Evolutionary conservation across 2,888 invertebrate species (phyloP).

Genomic region (Andricus curvator): DNA sequence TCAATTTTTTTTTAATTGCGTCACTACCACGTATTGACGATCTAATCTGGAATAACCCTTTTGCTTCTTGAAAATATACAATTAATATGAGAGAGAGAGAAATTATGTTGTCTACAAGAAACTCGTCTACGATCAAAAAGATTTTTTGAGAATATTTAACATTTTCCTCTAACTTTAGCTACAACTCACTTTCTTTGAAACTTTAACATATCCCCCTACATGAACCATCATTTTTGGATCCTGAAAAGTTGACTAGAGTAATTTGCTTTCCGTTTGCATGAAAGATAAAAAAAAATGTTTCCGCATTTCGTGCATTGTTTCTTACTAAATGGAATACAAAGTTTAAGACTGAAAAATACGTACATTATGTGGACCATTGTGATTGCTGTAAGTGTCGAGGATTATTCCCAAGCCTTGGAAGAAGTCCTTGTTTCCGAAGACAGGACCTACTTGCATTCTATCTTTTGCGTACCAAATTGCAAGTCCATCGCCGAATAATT

Average conservation of each 20-base stretch:
- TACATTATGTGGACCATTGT: conserved; percentile 99
- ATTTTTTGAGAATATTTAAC: background rate
- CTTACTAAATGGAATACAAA: background rate
- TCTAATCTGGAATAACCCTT: too few relatives aligned
- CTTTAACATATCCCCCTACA: background rate
- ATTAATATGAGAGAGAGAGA: too few relatives aligned
- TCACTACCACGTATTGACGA: too few relatives aligned
- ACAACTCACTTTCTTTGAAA: too few relatives aligned
- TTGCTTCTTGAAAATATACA: too few relatives aligned
- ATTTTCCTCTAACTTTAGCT: conserved; percentile 4
- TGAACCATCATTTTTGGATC: background rate
- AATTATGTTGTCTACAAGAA: too few relatives aligned
- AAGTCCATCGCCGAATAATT: conserved; percentile 98
- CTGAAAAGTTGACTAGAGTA: background rate
- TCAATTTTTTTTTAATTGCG: too few relatives aligned
- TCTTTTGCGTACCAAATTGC: conserved; percentile 96
- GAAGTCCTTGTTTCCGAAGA: conserved; percentile 96
- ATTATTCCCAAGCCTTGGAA: conserved; percentile 95
- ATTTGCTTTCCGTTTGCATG: background rate
- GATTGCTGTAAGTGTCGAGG: conserved; percentile 99
- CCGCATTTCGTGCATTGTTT: background rate
- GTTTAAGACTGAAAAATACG: conserved; percentile 72
- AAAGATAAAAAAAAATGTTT: background rate
- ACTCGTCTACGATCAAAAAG: too few relatives aligned
- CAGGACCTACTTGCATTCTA: conserved; percentile 89